These are phyloP conservation scores for Sphaeridia pumilis DNA, from an alignment of 2,888 invertebrate genomes.

Conservation along the genomic window DNA sequence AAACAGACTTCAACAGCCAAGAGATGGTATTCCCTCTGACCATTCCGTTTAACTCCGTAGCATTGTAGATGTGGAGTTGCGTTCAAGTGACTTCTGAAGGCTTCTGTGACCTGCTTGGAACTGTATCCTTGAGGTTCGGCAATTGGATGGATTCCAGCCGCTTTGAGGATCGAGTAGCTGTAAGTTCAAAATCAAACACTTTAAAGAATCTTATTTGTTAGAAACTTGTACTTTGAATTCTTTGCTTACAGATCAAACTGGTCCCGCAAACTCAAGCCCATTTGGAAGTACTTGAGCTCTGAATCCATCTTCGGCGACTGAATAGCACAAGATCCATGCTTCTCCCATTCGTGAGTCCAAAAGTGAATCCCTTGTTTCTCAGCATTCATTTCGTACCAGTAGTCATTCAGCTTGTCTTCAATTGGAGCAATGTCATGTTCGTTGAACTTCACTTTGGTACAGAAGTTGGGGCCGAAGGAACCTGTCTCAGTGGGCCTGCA, in stretches of 20 bases:
- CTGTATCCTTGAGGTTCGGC: slow-evolving; percentile 20
- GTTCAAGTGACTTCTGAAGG: slow-evolving; percentile 17
- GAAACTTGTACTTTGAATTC: not conserved
- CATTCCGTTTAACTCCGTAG: slow-evolving; percentile 19
- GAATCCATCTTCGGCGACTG: slow-evolving; percentile 17
- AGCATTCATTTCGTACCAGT: slow-evolving; percentile 34
- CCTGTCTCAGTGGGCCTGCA: slow-evolving; percentile 29
- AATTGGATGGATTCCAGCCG: slow-evolving; percentile 19
- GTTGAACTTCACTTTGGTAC: slow-evolving; percentile 30
- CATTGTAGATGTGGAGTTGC: slow-evolving; percentile 29
- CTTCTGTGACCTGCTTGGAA: slow-evolving; percentile 15
- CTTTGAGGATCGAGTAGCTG: slow-evolving; percentile 28
- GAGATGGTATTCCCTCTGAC: slow-evolving; percentile 20
- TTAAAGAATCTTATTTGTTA: not conserved
- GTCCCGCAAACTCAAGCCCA: slow-evolving; percentile 20
- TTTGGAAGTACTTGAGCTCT: slow-evolving; percentile 29
- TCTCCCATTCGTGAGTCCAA: slow-evolving; percentile 34
- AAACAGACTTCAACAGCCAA: slow-evolving; percentile 32
- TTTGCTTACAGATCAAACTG: slow-evolving; percentile 30
- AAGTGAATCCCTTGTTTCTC: slow-evolving; percentile 25
- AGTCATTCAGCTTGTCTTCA: slow-evolving; percentile 21
- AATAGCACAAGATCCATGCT: slow-evolving; percentile 29
- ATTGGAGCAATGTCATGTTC: slow-evolving; percentile 22
- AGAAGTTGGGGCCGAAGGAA: slow-evolving; percentile 28
- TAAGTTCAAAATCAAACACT: not conserved